Evolutionary conservation across 2,888 invertebrate genomes (phyloP).

Genomic region (Liopterus haemorrhoidalis): DNA sequence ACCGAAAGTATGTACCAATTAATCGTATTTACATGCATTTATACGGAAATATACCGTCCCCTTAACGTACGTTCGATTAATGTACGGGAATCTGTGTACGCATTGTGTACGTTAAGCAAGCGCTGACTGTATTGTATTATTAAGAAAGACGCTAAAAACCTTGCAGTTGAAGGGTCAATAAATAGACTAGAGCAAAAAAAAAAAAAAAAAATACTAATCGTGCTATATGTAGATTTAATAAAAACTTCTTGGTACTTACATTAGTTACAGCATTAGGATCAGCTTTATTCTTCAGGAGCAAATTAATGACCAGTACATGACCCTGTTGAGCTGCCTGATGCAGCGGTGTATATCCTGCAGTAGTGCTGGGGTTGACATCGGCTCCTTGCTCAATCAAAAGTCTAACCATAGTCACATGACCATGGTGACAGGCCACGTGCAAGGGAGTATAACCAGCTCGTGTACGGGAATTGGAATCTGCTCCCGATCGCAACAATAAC

Average conservation of each 20-base stretch:
- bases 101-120: too few relatives aligned
- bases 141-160: too few relatives aligned
- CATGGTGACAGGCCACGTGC: conserved; percentile 96
- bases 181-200: too few relatives aligned
- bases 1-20: too few relatives aligned
- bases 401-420: conserved; percentile 86
- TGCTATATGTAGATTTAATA: background rate
- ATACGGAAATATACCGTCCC: too few relatives aligned
- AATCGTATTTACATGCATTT: too few relatives aligned
- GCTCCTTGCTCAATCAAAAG: conserved; percentile 85
- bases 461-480: conserved; percentile 65
- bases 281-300: conserved; percentile 86
- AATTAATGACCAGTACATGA: conserved; percentile 88
- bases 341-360: conserved; percentile 85
- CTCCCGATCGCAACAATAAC: conserved; percentile 71
- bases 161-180: too few relatives aligned
- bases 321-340: conserved; percentile 99
- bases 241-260: conserved; percentile 56
- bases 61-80: too few relatives aligned
- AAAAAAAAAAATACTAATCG: too few relatives aligned
- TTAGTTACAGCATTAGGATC: conserved; percentile 92
- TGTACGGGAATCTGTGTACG: too few relatives aligned
- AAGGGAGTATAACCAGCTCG: conserved; percentile 91
- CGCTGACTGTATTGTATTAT: too few relatives aligned
- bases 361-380: conserved; percentile 72